Evolutionary conservation across 2,113 vertebrate species (phyloP).

Genomic region (Xenopus borealis): DNA sequence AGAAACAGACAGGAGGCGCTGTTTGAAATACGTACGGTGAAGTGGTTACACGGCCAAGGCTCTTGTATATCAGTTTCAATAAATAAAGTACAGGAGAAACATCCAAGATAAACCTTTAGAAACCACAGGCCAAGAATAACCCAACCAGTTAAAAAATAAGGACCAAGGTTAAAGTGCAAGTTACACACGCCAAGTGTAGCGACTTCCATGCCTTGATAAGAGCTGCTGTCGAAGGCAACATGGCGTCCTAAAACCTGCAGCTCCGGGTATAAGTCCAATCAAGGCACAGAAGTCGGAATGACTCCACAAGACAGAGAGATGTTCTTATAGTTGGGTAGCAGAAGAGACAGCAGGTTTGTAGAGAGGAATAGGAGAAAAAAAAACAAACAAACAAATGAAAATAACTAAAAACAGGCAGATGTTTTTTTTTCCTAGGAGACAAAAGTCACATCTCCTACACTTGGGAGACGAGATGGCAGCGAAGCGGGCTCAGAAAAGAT

Average conservation of each 20-base stretch:
- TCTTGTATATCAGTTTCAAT: not conserved
- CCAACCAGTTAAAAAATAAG: no score
- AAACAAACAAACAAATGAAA: not conserved
- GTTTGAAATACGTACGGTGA: not conserved
- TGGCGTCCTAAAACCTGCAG: no score
- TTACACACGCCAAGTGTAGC: no score
- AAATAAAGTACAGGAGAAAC: not conserved
- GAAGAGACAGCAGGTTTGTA: conserved; percentile 19
- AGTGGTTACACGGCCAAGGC: not conserved
- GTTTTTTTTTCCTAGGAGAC: conserved; percentile 68
- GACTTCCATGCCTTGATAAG: no score
- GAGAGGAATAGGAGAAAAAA: not conserved
- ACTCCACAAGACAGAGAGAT: not conserved
- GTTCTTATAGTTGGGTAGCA: not conserved
- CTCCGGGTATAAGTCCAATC: not conserved
- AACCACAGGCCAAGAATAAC: not conserved
- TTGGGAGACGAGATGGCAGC: conserved; percentile 89
- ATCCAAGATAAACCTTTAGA: not conserved
- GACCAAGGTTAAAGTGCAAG: no score
- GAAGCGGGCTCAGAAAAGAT: conserved; percentile 83
- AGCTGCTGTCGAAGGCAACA: no score
- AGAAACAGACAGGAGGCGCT: not conserved
- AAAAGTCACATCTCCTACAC: conserved; percentile 67
- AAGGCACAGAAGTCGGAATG: not conserved
- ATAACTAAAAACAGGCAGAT: conserved; percentile 62